A percentile compares a stretch with the other conserved stretches of the same genome.
phyloP scores from a whole-genome alignment of 2,888 invertebrate species.

The Mesochorus sp. region DNA sequence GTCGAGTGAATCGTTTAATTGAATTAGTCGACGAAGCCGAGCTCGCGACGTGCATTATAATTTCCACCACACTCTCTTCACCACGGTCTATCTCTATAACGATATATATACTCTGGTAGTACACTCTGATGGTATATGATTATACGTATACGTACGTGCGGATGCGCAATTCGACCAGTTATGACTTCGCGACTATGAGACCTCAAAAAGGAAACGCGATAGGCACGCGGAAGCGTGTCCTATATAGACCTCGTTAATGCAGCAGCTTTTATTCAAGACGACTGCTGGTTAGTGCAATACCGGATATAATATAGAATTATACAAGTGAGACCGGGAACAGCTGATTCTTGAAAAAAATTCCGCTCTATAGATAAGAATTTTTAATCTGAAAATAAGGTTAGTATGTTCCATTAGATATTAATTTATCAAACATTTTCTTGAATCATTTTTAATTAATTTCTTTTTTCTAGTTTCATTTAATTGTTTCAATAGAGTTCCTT shows the following conservation, averaged over 20 bases:
- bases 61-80: conserved; percentile 42
- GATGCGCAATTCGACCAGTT: conserved; percentile 56
- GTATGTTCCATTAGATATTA: too few relatives aligned
- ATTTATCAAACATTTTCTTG: too few relatives aligned
- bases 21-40: conserved; percentile 76
- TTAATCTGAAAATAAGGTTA: too few relatives aligned
- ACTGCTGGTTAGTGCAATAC: neutral
- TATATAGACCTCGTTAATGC: conserved; percentile 17
- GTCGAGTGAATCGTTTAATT: conserved; percentile 77
- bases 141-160: conserved; percentile 54
- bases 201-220: conserved; percentile 41
- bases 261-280: conserved; percentile 15
- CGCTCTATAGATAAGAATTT: too few relatives aligned
- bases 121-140: conserved; percentile 34
- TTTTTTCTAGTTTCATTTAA: too few relatives aligned
- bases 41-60: conserved; percentile 72
- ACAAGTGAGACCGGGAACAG: neutral
- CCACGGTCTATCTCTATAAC: conserved; percentile 1
- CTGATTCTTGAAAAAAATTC: too few relatives aligned
- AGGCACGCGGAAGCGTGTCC: conserved; percentile 47
- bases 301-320: neutral
- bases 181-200: conserved; percentile 41
- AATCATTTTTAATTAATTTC: too few relatives aligned
- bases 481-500: too few relatives aligned
- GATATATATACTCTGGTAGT: conserved; percentile 42